Evolutionary conservation across 2,888 invertebrate genomes (phyloP).

Genomic region (Calliopum simillimum): DNA sequence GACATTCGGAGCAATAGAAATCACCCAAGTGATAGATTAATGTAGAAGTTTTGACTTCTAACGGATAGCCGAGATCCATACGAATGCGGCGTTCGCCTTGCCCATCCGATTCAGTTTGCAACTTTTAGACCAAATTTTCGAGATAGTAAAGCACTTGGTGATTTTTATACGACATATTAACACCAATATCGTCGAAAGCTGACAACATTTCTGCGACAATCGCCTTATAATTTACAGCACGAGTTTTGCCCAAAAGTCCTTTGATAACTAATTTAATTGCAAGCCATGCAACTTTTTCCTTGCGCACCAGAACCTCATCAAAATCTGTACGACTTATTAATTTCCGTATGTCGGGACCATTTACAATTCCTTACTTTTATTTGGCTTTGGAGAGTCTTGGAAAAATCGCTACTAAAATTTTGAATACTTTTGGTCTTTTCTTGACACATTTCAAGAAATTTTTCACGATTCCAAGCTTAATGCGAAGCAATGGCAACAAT

Average conservation of each 20-base stretch:
- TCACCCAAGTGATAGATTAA: no score
- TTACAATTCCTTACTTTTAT: conserved; percentile 13
- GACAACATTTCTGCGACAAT: background rate
- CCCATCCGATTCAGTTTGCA: conserved; percentile 19
- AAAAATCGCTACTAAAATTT: conserved; percentile 18
- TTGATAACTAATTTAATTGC: background rate
- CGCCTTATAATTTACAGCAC: background rate
- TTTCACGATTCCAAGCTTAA: conserved; percentile 28
- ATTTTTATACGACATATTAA: conserved; percentile 3
- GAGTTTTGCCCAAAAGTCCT: background rate
- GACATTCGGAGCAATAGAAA: no score
- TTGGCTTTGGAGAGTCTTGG: conserved; percentile 8
- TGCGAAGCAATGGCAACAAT: conserved; percentile 33
- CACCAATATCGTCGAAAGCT: background rate
- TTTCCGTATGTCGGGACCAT: no score
- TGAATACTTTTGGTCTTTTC: conserved; percentile 22
- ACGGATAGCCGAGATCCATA: background rate
- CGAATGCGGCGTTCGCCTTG: conserved; percentile 15
- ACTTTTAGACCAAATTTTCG: conserved; percentile 2
- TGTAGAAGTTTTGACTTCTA: no score
- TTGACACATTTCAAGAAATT: conserved; percentile 28
- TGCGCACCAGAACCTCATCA: background rate
- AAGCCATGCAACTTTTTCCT: background rate
- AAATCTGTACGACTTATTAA: background rate
- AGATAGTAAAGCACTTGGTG: conserved; percentile 11